phyloP scores from a whole-genome alignment of 2,888 invertebrate genomes.

The Drosophila quinaria region DNA sequence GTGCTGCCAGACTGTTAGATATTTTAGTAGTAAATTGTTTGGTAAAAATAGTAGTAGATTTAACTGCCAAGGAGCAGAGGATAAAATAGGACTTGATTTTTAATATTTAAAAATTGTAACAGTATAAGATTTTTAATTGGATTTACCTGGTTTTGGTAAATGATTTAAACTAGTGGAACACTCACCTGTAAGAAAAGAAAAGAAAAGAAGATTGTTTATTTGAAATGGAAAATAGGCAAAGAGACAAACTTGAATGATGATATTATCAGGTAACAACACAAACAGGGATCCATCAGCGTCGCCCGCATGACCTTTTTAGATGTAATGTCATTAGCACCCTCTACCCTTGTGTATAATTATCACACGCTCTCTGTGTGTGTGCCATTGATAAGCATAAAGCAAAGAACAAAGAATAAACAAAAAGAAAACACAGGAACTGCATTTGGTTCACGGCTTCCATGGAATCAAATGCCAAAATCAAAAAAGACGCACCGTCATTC shows the following conservation, averaged over 20 bases:
- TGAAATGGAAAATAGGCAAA: conserved; percentile 8
- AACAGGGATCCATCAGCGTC: conserved; percentile 14
- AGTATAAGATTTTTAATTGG: conserved; percentile 2
- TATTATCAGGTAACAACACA: conserved; percentile 29
- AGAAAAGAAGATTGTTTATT: conserved; percentile 29
- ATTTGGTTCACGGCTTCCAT: conserved; percentile 62
- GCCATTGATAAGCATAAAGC: conserved; percentile 50
- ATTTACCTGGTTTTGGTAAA: conserved; percentile 9
- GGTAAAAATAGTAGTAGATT: conserved; percentile 46
- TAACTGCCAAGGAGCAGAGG: conserved; percentile 19
- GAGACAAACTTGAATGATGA: conserved; percentile 34
- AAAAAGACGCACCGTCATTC: conserved; percentile 64
- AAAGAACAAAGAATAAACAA: conserved; percentile 45
- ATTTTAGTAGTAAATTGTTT: conserved; percentile 7
- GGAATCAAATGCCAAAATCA: conserved; percentile 66
- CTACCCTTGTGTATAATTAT: conserved; percentile 61
- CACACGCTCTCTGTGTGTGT: conserved; percentile 62
- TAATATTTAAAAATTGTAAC: not conserved
- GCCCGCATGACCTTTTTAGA: conserved; percentile 49
- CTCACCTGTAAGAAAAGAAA: conserved; percentile 61
- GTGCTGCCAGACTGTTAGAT: conserved; percentile 59
- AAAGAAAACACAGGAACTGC: conserved; percentile 74
- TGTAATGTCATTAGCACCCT: conserved; percentile 49
- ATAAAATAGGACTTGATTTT: not conserved
- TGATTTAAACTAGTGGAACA: conserved; percentile 13